Percentiles rank a stretch among this genome's conserved stretches.
Conservation (phyloP, 1,140 invertebrate genomes). For the Asobara japonica region DNA sequence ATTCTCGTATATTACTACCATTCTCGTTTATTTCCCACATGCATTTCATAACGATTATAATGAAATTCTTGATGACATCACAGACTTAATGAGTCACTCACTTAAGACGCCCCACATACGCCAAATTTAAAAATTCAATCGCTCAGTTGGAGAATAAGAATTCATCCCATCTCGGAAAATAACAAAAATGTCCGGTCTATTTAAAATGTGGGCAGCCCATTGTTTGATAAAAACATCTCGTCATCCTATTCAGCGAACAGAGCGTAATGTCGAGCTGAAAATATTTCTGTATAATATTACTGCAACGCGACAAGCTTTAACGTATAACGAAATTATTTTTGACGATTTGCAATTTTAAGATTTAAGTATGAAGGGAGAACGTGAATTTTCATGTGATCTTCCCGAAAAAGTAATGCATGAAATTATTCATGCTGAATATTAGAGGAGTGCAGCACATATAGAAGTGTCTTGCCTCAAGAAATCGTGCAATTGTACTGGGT, state of each 20-base stretch:
- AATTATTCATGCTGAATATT: no score
- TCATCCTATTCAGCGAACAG: no score
- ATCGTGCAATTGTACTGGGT: no score
- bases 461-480: no score
- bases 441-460: no score
- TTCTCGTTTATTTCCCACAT: not conserved
- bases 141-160: not conserved
- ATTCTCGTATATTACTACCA: no score
- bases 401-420: no score
- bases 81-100: not conserved
- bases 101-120: not conserved
- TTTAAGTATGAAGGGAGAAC: not conserved
- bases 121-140: not conserved
- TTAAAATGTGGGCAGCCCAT: not conserved
- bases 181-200: not conserved
- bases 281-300: no score
- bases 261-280: no score
- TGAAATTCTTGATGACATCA: slow-evolving; percentile 14
- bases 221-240: not conserved
- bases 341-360: no score
- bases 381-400: no score
- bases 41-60: not conserved
- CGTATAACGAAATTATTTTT: no score
- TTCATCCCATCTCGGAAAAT: not conserved
- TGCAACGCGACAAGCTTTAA: not conserved